Conservation (phyloP, 2,113 vertebrate genomes). For the Anhinga anhinga region DNA sequence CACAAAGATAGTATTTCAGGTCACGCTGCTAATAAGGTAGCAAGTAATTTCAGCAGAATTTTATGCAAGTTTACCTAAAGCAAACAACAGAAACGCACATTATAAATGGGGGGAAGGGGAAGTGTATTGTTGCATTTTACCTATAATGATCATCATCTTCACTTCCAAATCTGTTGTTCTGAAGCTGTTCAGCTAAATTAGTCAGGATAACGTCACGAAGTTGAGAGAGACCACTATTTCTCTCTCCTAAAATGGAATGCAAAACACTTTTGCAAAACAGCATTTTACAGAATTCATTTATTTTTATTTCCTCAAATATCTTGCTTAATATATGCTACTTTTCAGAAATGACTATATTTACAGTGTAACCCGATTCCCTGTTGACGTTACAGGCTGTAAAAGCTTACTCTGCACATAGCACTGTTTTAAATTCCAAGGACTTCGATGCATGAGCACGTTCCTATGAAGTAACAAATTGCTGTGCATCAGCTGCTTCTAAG, state of each 20-base stretch:
- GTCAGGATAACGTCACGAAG: conserved; percentile 94
- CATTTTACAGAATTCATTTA: not conserved
- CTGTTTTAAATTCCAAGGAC: not conserved
- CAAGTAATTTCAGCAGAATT: not conserved
- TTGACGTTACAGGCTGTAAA: not conserved
- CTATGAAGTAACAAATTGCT: not conserved
- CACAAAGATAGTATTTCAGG: not conserved
- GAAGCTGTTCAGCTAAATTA: conserved; percentile 91
- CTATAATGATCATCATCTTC: conserved; percentile 98
- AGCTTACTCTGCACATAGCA: not conserved
- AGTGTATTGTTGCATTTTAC: conserved; percentile 60
- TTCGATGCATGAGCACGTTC: fast-evolving
- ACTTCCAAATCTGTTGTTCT: conserved; percentile 96
- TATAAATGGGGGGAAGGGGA: not conserved
- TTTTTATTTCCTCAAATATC: not conserved
- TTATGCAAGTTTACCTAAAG: not conserved
- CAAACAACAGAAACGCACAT: not conserved
- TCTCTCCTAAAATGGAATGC: conserved; percentile 80
- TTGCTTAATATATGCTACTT: not conserved
- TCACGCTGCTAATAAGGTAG: not conserved
- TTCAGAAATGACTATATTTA: not conserved
- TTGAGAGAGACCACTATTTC: conserved; percentile 90
- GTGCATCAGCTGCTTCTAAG: not conserved
- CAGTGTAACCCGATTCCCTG: not conserved
- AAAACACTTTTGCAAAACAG: not conserved